Evolutionary conservation across 1,140 invertebrate genomes (phyloP).

Genomic region (Macrotrachela quadricornifera): DNA sequence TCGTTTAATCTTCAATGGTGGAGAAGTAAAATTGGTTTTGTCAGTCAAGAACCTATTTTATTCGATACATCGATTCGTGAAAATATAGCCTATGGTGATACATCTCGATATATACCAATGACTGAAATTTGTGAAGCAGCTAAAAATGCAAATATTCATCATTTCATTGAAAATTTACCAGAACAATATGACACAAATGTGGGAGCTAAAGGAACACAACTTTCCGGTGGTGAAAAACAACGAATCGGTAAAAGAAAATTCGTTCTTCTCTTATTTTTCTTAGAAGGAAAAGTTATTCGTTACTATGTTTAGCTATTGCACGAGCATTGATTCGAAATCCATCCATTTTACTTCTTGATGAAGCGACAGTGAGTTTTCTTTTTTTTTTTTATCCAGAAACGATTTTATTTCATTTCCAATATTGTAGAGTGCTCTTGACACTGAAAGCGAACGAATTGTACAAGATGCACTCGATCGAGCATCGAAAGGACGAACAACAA

Average conservation of each 20-base stretch:
- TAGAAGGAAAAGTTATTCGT: slow-evolving; percentile 48
- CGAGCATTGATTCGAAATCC: slow-evolving; percentile 40
- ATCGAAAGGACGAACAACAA: slow-evolving; percentile 22
- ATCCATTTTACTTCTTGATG: slow-evolving; percentile 55
- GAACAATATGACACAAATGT: slow-evolving; percentile 25
- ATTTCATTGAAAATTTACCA: slow-evolving; percentile 43
- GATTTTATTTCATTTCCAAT: no score
- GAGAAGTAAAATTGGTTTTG: slow-evolving; percentile 25
- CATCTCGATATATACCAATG: no score
- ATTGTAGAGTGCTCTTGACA: slow-evolving; percentile 35
- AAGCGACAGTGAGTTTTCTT: slow-evolving; percentile 77
- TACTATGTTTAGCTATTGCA: slow-evolving; percentile 1
- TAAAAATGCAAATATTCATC: slow-evolving; percentile 61
- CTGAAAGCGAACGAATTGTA: slow-evolving; percentile 10
- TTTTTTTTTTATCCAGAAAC: no score
- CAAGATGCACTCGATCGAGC: slow-evolving; percentile 21
- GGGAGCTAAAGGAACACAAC: slow-evolving; percentile 25
- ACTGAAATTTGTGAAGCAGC: slow-evolving; percentile 65
- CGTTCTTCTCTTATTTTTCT: slow-evolving; percentile 35
- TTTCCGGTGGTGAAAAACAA: slow-evolving; percentile 29
- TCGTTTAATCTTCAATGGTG: slow-evolving; percentile 16
- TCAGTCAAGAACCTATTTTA: slow-evolving; percentile 22
- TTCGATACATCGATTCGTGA: no score
- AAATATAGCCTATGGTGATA: no score
- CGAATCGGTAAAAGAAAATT: no score